Conservation (phyloP, 2,113 vertebrate species). For the Eublepharis macularius region DNA sequence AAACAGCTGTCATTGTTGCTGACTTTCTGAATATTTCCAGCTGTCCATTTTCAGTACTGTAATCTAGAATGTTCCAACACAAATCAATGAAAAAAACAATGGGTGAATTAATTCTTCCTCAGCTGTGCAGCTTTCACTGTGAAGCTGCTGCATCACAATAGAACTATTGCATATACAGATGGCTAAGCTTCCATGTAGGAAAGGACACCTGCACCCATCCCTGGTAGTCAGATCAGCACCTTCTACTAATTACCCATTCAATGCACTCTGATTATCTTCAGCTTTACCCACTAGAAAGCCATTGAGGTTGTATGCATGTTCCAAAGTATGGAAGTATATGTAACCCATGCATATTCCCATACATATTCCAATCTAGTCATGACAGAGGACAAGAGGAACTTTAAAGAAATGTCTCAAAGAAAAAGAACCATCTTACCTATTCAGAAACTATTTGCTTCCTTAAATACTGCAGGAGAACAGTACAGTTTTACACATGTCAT, state of each 20-base stretch:
- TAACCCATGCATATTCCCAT: background rate
- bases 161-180: slow-evolving; percentile 49
- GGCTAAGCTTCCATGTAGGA: slow-evolving; percentile 26
- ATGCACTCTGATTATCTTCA: slow-evolving; percentile 40
- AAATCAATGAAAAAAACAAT: slow-evolving; percentile 61
- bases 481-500: background rate
- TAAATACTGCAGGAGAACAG: background rate
- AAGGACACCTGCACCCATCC: slow-evolving; percentile 43
- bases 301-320: background rate
- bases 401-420: fast-evolving
- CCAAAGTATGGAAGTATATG: background rate
- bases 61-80: background rate
- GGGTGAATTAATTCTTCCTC: slow-evolving; percentile 31
- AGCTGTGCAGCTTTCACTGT: slow-evolving; percentile 41
- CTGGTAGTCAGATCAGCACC: slow-evolving; percentile 37
- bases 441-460: background rate
- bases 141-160: slow-evolving; percentile 40
- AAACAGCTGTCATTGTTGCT: background rate
- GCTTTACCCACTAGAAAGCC: slow-evolving; percentile 33
- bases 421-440: background rate
- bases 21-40: background rate
- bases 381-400: background rate
- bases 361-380: background rate
- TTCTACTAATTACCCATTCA: slow-evolving; percentile 53
- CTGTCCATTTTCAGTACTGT: background rate